phyloP scores from a whole-genome alignment of 2,113 vertebrate species.

The Microcebus tavaratra region DNA sequence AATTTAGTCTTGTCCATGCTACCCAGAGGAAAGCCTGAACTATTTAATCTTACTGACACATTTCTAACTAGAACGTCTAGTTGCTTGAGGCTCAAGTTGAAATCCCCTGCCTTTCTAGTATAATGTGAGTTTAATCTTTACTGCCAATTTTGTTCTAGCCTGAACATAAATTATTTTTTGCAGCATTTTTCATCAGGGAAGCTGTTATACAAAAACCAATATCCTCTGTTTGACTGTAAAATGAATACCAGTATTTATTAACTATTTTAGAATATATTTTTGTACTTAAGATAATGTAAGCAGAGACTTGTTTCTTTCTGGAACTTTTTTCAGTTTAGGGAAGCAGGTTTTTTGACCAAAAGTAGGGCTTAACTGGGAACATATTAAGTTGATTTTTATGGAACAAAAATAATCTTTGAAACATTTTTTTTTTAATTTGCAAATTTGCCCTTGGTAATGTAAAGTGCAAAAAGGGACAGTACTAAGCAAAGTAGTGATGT shows the following conservation, averaged over 20 bases:
- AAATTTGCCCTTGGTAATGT: not conserved
- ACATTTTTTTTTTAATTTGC: not conserved
- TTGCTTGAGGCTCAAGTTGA: slow-evolving; percentile 68
- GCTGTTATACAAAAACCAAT: not conserved
- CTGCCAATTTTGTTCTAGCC: slow-evolving; percentile 57
- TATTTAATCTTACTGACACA: slow-evolving; percentile 70
- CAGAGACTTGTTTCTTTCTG: not conserved
- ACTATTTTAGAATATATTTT: not conserved
- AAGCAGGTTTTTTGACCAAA: not conserved
- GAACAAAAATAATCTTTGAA: not conserved
- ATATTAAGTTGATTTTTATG: not conserved
- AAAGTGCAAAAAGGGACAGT: not conserved
- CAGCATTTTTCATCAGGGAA: slow-evolving; percentile 33
- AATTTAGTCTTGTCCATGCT: slow-evolving; percentile 28
- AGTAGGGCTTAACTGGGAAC: not conserved
- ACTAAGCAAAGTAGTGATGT: not conserved
- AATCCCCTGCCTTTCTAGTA: slow-evolving; percentile 45
- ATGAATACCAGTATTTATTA: slow-evolving; percentile 16
- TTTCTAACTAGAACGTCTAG: slow-evolving; percentile 65
- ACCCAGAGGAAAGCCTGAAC: slow-evolving; percentile 1
- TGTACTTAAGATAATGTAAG: not conserved
- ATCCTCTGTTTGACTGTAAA: not conserved
- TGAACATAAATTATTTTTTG: slow-evolving; percentile 46
- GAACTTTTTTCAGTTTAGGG: not conserved
- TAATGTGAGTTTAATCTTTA: slow-evolving; percentile 64